A percentile compares a stretch with the other conserved stretches of the same genome.
Evolutionary conservation across 1,140 invertebrate species (phyloP).

Genomic region (Trachelipus rathkii): DNA sequence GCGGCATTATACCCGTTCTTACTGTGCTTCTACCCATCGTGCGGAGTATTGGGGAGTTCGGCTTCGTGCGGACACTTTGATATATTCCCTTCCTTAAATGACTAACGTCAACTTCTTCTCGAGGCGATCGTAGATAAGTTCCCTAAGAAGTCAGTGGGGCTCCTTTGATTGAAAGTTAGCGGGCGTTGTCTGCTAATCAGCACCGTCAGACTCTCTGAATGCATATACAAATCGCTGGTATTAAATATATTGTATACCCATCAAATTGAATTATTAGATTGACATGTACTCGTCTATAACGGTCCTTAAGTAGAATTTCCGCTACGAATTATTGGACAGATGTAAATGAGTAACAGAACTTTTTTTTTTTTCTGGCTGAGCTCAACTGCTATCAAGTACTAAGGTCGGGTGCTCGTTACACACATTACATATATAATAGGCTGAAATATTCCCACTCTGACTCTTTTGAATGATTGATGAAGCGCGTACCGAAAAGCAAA

Average conservation of each 20-base stretch:
- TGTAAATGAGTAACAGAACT: slow-evolving; percentile 7
- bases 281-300: slow-evolving; percentile 12
- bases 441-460: not conserved
- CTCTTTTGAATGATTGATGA: not conserved
- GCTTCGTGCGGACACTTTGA: not conserved
- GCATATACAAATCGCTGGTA: not conserved
- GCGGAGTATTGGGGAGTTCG: not conserved
- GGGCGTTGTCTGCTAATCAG: slow-evolving; percentile 14
- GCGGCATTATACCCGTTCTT: not conserved
- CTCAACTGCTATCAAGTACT: not conserved
- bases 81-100: not conserved
- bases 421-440: not conserved
- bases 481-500: not conserved
- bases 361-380: not conserved
- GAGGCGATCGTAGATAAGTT: not conserved
- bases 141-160: not conserved
- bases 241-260: too few species aligned
- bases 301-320: not conserved
- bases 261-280: not conserved
- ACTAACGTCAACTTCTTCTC: not conserved
- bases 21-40: not conserved
- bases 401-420: slow-evolving; percentile 1
- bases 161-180: not conserved
- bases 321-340: not conserved
- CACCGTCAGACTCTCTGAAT: not conserved